phyloP scores from a whole-genome alignment of 2,888 invertebrate genomes.

The Luffia ferchaultella region DNA sequence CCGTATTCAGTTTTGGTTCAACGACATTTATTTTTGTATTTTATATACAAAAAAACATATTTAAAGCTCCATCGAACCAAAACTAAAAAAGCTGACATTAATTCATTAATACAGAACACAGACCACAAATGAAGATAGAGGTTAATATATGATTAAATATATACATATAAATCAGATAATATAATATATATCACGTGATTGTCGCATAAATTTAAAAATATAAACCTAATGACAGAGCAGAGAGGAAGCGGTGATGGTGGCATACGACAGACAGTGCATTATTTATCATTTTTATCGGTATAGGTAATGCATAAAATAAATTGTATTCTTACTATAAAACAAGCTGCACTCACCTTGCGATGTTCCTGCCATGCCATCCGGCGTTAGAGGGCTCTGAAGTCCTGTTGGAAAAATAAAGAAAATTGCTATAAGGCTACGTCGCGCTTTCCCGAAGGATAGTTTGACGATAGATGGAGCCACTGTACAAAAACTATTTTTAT shows the following conservation, averaged over 20 bases:
- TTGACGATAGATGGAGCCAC: no score
- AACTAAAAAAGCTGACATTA: slow-evolving; percentile 62
- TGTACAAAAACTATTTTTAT: no score
- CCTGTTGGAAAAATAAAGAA: no score
- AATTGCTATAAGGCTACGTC: no score
- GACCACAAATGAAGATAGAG: slow-evolving; percentile 62
- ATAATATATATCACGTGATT: slow-evolving; percentile 57
- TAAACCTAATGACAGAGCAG: slow-evolving; percentile 66
- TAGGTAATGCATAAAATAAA: slow-evolving; percentile 64
- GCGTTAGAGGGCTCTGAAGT: slow-evolving; percentile 66
- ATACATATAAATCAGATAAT: slow-evolving; percentile 33
- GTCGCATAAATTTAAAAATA: slow-evolving; percentile 61
- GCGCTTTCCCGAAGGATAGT: no score
- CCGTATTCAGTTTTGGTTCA: slow-evolving; percentile 62
- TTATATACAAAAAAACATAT: neutral
- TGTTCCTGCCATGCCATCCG: slow-evolving; percentile 82
- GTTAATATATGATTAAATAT: slow-evolving; percentile 41
- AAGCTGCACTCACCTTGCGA: slow-evolving; percentile 83
- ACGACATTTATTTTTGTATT: slow-evolving; percentile 23
- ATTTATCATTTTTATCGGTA: slow-evolving; percentile 56
- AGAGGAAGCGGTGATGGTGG: slow-evolving; percentile 69
- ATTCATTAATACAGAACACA: slow-evolving; percentile 58
- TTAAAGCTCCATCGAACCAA: slow-evolving; percentile 42
- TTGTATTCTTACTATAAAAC: slow-evolving; percentile 42
- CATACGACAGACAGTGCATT: slow-evolving; percentile 68